Base-by-base conservation (phyloP, 2,113 vertebrate genomes). In the Amblyornis subalaris region DNA sequence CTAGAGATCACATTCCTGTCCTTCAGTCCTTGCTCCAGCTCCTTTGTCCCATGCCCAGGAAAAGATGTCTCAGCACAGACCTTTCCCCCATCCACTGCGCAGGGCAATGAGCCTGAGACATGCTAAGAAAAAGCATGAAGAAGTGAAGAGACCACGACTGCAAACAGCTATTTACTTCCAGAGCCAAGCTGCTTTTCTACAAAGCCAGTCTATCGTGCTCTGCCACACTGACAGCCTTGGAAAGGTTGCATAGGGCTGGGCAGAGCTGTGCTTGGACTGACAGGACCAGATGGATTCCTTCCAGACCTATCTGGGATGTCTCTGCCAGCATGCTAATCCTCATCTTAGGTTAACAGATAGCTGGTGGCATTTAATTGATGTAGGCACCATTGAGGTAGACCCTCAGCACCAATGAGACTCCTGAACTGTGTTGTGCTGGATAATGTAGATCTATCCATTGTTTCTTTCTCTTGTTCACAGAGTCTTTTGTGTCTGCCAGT, bases 341-440 rank as follows among this genome's bases (percentile, higher is more conserved):
- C 54, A 66, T 61, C 29, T 85, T 45, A 38, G 29, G 42, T 88
- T 80, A 92, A 73, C 28, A 1, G 35, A 29, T 45, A 90, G 79
- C 83, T 90, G 86, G 47, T 62, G 69, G 35, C 75, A 86, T 76
- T 93, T 90, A 76, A 93, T 92, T 92, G 87, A 87, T n/a, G n/a
- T 61, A 67, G 44, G 57, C 61, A 84, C 26, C 65, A 47, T n/a
- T 94, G 51, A 31, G 22, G 14, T 42, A 65, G 36, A n/a, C 8
- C 18, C 28, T 72, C 48, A 2, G 2, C 53, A 50, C 15, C 36
- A 16, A 26, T 33, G 26, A 85, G 57, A 23, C 53, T 75, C 66
- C 66, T 78, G 65, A 81, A 60, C 67, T 55, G 28, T 26, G 33
- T 4, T 71, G 25, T 61, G 47, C 25, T 69, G 48, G 38, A 23